Percentiles rank a stretch among this genome's conserved stretches.
Conservation (phyloP, 2,113 vertebrate species). For the Danio rerio region DNA sequence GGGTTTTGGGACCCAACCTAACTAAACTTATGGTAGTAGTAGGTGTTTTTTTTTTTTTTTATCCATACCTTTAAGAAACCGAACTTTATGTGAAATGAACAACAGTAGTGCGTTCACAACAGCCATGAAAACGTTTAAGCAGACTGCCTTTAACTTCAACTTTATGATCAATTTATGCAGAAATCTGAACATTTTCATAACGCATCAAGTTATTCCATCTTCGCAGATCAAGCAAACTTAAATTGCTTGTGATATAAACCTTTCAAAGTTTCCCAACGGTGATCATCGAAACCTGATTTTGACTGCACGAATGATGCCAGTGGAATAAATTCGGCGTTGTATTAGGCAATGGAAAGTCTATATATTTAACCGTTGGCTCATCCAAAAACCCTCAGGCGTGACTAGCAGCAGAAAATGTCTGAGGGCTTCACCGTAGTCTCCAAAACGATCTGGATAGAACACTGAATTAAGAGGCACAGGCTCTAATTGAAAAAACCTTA, state of each 20-base stretch:
- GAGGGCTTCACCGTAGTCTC: slow-evolving; percentile 17
- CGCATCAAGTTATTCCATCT: neutral
- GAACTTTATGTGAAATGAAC: neutral
- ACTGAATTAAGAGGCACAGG: slow-evolving; percentile 38
- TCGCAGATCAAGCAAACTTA: neutral
- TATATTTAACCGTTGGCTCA: slow-evolving; percentile 2
- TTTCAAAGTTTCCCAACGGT: neutral
- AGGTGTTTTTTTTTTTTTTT: neutral
- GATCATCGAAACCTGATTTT: neutral
- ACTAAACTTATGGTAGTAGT: too few relatives aligned
- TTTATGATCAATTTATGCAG: neutral
- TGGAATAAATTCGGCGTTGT: neutral
- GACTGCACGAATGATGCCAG: slow-evolving; percentile 17
- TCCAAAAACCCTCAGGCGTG: slow-evolving; percentile 16
- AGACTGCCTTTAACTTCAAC: neutral
- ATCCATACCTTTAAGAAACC: neutral
- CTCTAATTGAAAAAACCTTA: slow-evolving; percentile 33
- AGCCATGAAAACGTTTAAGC: neutral
- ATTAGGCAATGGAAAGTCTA: slow-evolving; percentile 37
- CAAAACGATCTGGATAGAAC: slow-evolving; percentile 39
- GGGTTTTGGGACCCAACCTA: too few relatives aligned
- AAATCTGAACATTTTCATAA: slow-evolving; percentile 1
- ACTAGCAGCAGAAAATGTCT: slow-evolving; percentile 31
- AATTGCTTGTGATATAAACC: slow-evolving; percentile 10
- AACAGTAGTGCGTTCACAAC: neutral